These are phyloP conservation scores for Dreissena polymorpha DNA, from an alignment of 1,140 invertebrate species.

Conservation along the genomic window DNA sequence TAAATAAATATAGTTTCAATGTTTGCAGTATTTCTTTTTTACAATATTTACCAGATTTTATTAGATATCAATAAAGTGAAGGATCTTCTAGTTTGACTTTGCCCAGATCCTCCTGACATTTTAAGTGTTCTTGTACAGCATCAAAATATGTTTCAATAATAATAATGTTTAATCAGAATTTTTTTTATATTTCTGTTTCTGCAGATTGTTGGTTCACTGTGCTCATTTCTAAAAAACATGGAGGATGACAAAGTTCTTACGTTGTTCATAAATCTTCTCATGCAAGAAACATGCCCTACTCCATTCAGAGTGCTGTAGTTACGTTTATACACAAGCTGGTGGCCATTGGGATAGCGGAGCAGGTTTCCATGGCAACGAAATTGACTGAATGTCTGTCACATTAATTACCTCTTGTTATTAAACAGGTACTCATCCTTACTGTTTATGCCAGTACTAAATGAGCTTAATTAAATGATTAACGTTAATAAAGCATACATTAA, in stretches of 20 bases:
- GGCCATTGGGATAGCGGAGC: neutral
- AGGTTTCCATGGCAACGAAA: constrained; percentile 42
- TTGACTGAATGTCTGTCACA: constrained; percentile 16
- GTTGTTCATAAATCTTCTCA: constrained; percentile 25
- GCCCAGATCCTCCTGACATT: no score
- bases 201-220: constrained; percentile 34
- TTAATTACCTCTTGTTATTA: constrained; percentile 25
- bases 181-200: neutral
- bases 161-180: no score
- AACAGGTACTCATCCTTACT: constrained; percentile 12
- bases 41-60: no score
- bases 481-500: no score
- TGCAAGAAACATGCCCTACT: neutral
- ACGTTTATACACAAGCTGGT: constrained; percentile 29
- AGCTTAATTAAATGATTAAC: neutral
- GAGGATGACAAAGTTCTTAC: constrained; percentile 38
- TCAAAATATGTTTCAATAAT: no score
- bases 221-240: constrained; percentile 32
- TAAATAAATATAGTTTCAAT: no score
- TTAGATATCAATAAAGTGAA: no score
- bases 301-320: constrained; percentile 23
- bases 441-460: neutral
- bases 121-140: no score
- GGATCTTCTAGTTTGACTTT: no score
- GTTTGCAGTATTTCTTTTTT: no score